Conservation (phyloP, 2,113 vertebrate species). For the Corythaixoides concolor region DNA sequence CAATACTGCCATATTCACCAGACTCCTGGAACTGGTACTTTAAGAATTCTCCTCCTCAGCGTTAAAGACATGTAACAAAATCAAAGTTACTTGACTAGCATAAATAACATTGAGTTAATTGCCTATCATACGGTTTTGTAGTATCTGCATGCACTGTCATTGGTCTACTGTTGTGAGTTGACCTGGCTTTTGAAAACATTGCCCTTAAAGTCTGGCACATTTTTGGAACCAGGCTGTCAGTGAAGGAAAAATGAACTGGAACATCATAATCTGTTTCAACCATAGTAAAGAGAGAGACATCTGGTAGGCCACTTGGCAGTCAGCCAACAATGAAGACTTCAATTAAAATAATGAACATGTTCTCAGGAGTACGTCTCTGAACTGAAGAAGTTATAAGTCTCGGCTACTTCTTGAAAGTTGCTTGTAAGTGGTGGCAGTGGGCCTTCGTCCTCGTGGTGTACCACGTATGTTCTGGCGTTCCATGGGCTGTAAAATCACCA, state of each 20-base stretch:
- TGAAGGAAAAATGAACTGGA: conserved; percentile 75
- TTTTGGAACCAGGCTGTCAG: conserved; percentile 74
- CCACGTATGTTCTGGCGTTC: neutral
- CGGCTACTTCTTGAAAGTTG: conserved; percentile 61
- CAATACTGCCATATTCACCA: neutral
- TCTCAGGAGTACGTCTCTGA: conserved; percentile 73
- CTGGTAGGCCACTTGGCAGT: conserved; percentile 80
- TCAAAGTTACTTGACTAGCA: conserved; percentile 20
- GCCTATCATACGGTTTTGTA: conserved; percentile 57
- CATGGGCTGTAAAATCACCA: neutral
- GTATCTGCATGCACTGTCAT: conserved; percentile 52
- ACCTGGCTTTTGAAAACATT: conserved; percentile 69
- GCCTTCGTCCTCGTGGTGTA: neutral
- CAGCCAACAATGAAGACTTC: conserved; percentile 76
- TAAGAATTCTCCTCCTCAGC: neutral
- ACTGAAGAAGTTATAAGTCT: conserved; percentile 73
- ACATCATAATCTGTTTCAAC: conserved; percentile 77
- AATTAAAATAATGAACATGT: conserved; percentile 82
- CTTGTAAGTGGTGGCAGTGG: neutral
- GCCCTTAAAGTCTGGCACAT: conserved; percentile 69
- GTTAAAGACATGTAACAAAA: conserved; percentile 4
- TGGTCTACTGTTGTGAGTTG: conserved; percentile 57
- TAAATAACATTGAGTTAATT: conserved; percentile 50
- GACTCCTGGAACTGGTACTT: neutral
- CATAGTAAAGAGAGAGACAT: conserved; percentile 78